Evolutionary conservation across 2,888 invertebrate genomes (phyloP), one percentile per base, ranked within the genome.

Genomic region (Lasioglossum malachurum): DNA sequence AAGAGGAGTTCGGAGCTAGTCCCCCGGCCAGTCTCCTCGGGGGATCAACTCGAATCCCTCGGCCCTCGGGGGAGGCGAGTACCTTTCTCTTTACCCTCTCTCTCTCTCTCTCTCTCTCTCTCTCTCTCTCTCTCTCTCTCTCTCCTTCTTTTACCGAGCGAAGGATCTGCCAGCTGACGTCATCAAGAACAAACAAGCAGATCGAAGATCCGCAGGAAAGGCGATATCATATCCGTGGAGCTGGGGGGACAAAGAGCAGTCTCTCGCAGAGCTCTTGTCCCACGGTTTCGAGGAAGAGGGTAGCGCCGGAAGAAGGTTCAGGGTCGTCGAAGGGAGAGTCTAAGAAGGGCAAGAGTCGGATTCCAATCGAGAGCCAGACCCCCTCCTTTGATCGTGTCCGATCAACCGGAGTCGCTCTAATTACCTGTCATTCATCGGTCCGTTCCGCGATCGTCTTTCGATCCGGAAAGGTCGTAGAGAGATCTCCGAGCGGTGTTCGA

Each of bases 101-200:
- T 14, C 27, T 4, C 7, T 31, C 27, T 64, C 60, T 1, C 0
- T 27, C 12, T 31, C 27, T 64, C 60, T 1, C 0, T 27, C 12
- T 31, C 27, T 64, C 60, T 1, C 0, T 27, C 2, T 64, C 16
- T 0, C 14, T 14, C 27, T 4, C 7, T 31, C 27, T 64, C 60
- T 1, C 0, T 27, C 12, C 19, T 14, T 31, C 14, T 12, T 7
- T 31, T 16, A 5, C 64, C 7, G 64, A 64, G 84, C 57, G 74
- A 78, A 78, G 82, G 87, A 88, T 88, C 84, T 88, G 76, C 71
- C 78, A 88, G 84, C 87, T 84, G 90, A 90, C 90, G 88, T 90
- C 88, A 89, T 90, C 87, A 38, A 71, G 84, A 83, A 86, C 86
- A 87, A 88, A 88, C 90, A 90, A 87, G 83, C 75, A 83, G 89